Percentiles rank a stretch among this genome's conserved stretches.
Conservation (phyloP, 2,113 vertebrate species). For the Pteropus alecto region DNA sequence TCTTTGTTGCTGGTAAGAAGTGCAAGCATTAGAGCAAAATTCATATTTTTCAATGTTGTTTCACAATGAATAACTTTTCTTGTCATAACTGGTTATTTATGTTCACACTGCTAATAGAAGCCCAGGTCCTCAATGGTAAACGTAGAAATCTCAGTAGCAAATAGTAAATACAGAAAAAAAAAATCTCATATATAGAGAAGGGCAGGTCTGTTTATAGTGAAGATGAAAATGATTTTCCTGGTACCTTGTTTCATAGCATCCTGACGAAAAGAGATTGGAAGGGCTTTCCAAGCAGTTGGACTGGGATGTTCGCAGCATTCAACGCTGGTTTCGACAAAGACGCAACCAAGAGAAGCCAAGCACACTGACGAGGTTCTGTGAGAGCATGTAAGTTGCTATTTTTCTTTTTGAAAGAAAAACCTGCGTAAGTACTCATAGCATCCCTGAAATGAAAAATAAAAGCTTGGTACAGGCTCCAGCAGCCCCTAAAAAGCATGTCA, state of each 20-base stretch:
- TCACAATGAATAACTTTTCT: not conserved
- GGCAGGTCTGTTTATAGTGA: not conserved
- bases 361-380: constrained; percentile 94
- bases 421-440: not conserved
- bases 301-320: constrained; percentile 98
- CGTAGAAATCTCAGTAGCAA: not conserved
- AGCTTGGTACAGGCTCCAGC: not conserved
- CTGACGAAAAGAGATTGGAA: constrained; percentile 97
- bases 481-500: not conserved
- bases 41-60: not conserved
- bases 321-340: constrained; percentile 97
- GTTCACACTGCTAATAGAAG: not conserved
- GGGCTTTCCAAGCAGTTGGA: constrained; percentile 98
- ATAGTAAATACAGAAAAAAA: not conserved
- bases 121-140: not conserved
- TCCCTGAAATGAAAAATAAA: not conserved
- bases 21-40: not conserved
- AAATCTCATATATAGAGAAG: not conserved
- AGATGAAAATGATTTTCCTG: constrained; percentile 16
- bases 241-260: constrained; percentile 86
- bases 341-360: constrained; percentile 99
- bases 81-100: constrained; percentile 7
- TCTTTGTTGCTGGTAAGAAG: not conserved
- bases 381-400: constrained; percentile 93
- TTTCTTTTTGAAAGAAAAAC: constrained; percentile 35